Evolutionary conservation across 2,113 vertebrate species (phyloP).

Genomic region (Apeltes quadracus): DNA sequence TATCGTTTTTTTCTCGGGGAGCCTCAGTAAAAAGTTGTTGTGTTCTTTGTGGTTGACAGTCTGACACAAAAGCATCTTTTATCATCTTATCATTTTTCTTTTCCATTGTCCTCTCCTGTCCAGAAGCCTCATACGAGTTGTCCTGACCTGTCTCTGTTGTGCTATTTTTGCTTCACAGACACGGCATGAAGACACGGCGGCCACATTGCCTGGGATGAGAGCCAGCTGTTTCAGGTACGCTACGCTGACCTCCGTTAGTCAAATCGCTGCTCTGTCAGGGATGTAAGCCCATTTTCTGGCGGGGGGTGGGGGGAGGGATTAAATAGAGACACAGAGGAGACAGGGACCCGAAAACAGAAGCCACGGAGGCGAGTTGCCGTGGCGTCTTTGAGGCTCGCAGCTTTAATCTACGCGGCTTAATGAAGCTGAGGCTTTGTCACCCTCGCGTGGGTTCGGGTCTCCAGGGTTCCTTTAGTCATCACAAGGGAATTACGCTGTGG

Average conservation of each 20-base stretch:
- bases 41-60: not conserved
- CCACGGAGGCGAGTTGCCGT: constrained; percentile 36
- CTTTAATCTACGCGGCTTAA: constrained; percentile 48
- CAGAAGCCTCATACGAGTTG: constrained; percentile 16
- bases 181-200: constrained; percentile 41
- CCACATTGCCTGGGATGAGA: constrained; percentile 44
- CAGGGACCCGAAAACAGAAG: constrained; percentile 6
- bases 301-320: no score
- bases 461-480: constrained; percentile 49
- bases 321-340: constrained; percentile 11
- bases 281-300: constrained; percentile 53
- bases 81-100: not conserved
- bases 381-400: constrained; percentile 39
- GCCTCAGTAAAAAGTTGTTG: not conserved
- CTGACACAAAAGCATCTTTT: not conserved
- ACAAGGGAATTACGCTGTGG: constrained; percentile 42
- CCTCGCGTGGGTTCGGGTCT: constrained; percentile 21
- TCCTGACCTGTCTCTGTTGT: constrained; percentile 32
- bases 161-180: constrained; percentile 12
- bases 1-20: not conserved
- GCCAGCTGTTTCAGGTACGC: constrained; percentile 69
- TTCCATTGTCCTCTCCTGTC: constrained; percentile 18
- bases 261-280: constrained; percentile 64
- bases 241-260: constrained; percentile 57
- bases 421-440: constrained; percentile 49